phyloP scores from a whole-genome alignment of 2,113 vertebrate genomes.

The Phaethornis superciliosus region DNA sequence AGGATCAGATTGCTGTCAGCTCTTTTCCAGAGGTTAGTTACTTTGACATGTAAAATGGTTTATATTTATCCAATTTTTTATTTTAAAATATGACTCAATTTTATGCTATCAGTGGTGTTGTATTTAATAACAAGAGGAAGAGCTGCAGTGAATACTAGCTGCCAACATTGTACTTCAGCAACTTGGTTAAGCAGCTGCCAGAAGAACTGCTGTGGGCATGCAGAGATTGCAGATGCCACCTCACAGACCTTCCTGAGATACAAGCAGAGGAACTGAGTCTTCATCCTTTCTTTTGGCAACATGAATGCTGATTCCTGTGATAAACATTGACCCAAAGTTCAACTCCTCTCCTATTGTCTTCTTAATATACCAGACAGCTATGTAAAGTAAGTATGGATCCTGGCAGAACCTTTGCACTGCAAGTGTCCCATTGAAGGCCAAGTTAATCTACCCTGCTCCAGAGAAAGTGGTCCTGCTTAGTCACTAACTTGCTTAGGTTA shows the following conservation, averaged over 20 bases:
- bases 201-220: background rate
- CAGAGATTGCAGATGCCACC: background rate
- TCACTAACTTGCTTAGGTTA: background rate
- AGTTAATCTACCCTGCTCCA: background rate
- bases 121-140: slow-evolving; percentile 5
- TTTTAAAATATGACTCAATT: background rate
- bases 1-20: background rate
- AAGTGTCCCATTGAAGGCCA: background rate
- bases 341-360: background rate
- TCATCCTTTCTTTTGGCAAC: background rate
- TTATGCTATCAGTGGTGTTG: background rate
- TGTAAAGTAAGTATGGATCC: accelerated
- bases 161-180: background rate
- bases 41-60: background rate
- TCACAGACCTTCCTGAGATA: background rate
- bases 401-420: background rate
- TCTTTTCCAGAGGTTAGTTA: background rate
- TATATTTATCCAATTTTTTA: background rate
- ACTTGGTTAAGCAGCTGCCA: background rate
- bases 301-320: background rate
- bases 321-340: background rate
- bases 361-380: background rate
- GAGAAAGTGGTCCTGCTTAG: background rate
- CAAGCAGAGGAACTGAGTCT: background rate
- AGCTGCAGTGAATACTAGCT: background rate